Conservation (phyloP, 2,888 invertebrate species). For the Sturmia bella region DNA sequence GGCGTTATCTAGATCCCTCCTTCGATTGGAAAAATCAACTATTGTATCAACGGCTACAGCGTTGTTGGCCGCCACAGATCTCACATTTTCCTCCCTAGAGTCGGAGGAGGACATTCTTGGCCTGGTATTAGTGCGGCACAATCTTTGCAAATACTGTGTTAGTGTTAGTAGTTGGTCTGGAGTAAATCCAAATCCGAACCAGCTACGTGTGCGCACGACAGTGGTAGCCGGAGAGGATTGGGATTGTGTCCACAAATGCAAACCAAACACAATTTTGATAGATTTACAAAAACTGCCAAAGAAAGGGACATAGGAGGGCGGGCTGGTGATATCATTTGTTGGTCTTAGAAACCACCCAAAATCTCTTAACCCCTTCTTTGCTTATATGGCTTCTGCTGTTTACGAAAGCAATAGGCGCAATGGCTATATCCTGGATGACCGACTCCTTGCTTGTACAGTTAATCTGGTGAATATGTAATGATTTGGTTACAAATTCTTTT, state of each 20-base stretch:
- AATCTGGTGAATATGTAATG: constrained; percentile 33
- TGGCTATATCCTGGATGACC: constrained; percentile 16
- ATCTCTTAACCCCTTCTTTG: constrained; percentile 1
- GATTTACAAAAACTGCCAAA: constrained; percentile 40
- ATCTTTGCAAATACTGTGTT: constrained; percentile 56
- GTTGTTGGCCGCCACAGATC: constrained; percentile 8
- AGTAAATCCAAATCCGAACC: constrained; percentile 68
- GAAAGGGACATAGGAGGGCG: constrained; percentile 57
- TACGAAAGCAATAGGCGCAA: constrained; percentile 11
- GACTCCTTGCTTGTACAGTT: not conserved
- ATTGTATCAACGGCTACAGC: constrained; percentile 72
- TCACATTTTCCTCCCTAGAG: constrained; percentile 64
- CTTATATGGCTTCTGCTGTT: constrained; percentile 55
- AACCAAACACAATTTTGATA: constrained; percentile 71
- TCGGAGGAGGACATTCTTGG: constrained; percentile 50
- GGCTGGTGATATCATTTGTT: constrained; percentile 51
- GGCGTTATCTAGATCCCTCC: constrained; percentile 45
- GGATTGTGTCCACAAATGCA: constrained; percentile 69
- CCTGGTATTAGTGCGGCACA: constrained; percentile 46
- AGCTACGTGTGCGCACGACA: constrained; percentile 59
- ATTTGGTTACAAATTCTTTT: constrained; percentile 28
- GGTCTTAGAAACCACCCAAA: constrained; percentile 43
- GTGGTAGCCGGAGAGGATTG: constrained; percentile 63
- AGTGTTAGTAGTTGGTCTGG: constrained; percentile 63
- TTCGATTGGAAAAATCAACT: constrained; percentile 73